Conservation (phyloP, 2,113 vertebrate species). For the Callocephalon fimbriatum region DNA sequence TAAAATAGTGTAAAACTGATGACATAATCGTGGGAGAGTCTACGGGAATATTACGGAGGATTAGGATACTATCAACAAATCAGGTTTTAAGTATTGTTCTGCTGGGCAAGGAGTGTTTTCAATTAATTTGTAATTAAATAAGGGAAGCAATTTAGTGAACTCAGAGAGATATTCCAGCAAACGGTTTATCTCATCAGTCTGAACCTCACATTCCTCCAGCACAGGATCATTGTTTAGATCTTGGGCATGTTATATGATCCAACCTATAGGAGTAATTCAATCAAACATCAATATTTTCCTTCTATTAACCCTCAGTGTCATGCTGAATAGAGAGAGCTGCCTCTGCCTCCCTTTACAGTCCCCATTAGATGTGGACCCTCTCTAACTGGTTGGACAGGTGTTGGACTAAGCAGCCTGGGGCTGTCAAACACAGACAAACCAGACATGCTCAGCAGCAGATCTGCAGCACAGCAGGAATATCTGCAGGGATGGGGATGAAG, state of each 20-base stretch:
- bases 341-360: constrained; percentile 42
- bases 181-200: constrained; percentile 82
- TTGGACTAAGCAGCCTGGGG: constrained; percentile 33
- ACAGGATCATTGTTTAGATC: constrained; percentile 83
- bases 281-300: constrained; percentile 85
- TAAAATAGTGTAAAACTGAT: constrained; percentile 70
- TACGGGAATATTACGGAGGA: constrained; percentile 72
- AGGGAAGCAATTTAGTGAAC: constrained; percentile 81
- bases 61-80: constrained; percentile 82
- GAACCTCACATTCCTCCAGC: constrained; percentile 80
- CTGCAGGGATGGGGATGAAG: not conserved
- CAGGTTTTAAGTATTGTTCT: constrained; percentile 70
- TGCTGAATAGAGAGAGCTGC: constrained; percentile 55
- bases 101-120: constrained; percentile 78
- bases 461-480: not conserved
- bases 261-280: constrained; percentile 82
- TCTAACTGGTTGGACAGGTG: constrained; percentile 45
- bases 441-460: not conserved
- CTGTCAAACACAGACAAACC: not conserved
- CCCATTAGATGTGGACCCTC: not conserved
- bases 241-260: constrained; percentile 76
- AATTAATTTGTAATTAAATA: constrained; percentile 88
- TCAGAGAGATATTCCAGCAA: constrained; percentile 74
- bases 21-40: constrained; percentile 72
- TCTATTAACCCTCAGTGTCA: constrained; percentile 75